Base-by-base conservation (phyloP, 1,140 invertebrate species). In the Chironomus tepperi region DNA sequence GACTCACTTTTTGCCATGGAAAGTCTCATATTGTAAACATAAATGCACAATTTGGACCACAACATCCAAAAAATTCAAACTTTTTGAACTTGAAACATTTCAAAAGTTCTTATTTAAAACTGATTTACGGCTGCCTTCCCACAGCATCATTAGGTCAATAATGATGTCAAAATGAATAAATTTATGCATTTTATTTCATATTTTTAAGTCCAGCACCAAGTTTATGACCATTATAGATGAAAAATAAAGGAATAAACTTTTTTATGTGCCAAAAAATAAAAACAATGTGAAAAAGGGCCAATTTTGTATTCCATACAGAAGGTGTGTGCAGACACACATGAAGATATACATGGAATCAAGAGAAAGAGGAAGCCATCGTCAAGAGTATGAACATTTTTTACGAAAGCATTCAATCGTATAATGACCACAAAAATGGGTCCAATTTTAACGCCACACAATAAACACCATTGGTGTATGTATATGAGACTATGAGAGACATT, bases 401-500 rank as follows among this genome's bases (percentile, higher is more conserved):
- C 16, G 18, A 18, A 70, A 70, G 47, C 47, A 57, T 57, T 57
- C 47, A 57, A 12, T 57, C 47, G 47, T 12, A 57, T 57, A 57
- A 57, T 57, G 47, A 70, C 65, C 65, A 10, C 65, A 70, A 70
- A 70, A 70, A 18, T 9, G 65, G 64, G 47, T 57, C 65, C 65
- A 21, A 70, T 70, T 19, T 70, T 70, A 18, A 70, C 65, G 18
- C 65, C 65, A 19, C 65, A 70, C 65, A 70, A 18, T 70, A 70
- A 70, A 18, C 16, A 21, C 16, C 24, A 70, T 16, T 19, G 2
- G n/a, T 12, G 9, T 10, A 10, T n/a, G n/a, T 57, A 57, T n/a
- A 57, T 3, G n/a, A 57, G 9, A 57, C 2, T n/a, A 57, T 3
- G n/a, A 57, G 9, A 57, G 8, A n/a, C 47, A 57, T 57, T 1